Evolutionary conservation across 2,797 vertebrate genomes (phyloP), one percentile per base, ranked within the genome.

Genomic region (Anableps anableps): DNA sequence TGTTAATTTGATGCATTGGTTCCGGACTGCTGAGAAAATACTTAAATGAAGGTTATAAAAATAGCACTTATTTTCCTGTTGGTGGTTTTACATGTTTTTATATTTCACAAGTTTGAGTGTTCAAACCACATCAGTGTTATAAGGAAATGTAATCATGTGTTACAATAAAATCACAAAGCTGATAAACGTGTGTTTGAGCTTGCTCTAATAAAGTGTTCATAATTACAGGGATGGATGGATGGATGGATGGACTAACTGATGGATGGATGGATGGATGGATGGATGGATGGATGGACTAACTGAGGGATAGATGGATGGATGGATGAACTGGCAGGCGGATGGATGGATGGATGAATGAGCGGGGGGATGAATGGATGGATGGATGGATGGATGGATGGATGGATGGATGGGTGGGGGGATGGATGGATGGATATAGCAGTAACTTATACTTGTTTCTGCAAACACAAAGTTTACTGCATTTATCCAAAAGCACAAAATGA

Each of bases 111-210:
- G 84, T 83, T 19, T 77, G 53, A 36, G 78, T 81, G 58, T 88
- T 85, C 75, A 83, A 79, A 80, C 81, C 64, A 86, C 89, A 84
- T 86, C 83, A 92, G 81, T 88, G 66, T 92, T 93, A 70, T 80
- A 80, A 43, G 60, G 87, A 86, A 86, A 81, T 83, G 77, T 92
- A 93, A 92, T 83, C 85, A 74, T 89, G 75, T 86, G 81, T 93
- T 93, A 89, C 62, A 95, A 95, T 94, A 95, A 95, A 93, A 66
- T 75, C 80, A 88, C 79, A 80, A 38, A 38, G 23, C 19, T 7
- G 34, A 38, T 21, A 58, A 45, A 72, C 47, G 14, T 17, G 16
- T 72, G 16, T 72, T 72, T 72, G 43, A 14, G 26, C 31, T 64
- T 8, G 34, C 8, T 66, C 34, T 31, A 0, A 60, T 11, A 10